A percentile compares a stretch with the other conserved stretches of the same genome.
phyloP scores from a whole-genome alignment of 2,888 invertebrate species.

The Cryptocephalus moraei region DNA sequence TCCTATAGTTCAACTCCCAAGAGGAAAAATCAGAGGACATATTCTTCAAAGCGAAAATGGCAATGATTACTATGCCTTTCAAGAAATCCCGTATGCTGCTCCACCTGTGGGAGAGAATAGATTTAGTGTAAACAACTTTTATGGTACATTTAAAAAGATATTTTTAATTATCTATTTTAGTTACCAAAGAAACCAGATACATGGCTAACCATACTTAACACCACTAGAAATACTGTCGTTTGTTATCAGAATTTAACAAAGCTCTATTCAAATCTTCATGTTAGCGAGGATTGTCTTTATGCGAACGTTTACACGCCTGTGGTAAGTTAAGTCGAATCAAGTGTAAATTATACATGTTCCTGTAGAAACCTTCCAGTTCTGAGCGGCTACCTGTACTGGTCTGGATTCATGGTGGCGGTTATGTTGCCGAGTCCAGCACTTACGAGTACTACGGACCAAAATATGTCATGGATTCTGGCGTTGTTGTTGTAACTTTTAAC shows the following conservation, averaged over 20 bases:
- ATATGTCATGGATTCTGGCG: conserved; percentile 48
- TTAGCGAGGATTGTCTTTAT: conserved; percentile 15
- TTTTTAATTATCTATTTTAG: conserved; percentile 1
- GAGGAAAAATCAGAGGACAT: not conserved
- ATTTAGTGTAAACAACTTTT: not conserved
- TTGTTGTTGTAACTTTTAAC: conserved; percentile 56
- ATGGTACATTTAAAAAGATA: not conserved
- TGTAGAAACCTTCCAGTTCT: not conserved
- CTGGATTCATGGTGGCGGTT: conserved; percentile 34
- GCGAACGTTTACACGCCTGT: conserved; percentile 16
- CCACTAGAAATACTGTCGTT: conserved; percentile 9
- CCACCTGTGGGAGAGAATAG: not conserved
- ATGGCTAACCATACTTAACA: conserved; percentile 13
- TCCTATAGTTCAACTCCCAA: not conserved
- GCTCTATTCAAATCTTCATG: conserved; percentile 2
- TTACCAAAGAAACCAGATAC: conserved; percentile 8
- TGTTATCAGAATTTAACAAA: conserved; percentile 9
- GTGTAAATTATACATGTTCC: not conserved
- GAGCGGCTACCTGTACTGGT: conserved; percentile 29
- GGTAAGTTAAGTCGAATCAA: conserved; percentile 5
- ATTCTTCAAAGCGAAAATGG: not conserved
- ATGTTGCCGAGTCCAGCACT: conserved; percentile 17
- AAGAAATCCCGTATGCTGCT: not conserved
- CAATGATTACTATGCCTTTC: not conserved
- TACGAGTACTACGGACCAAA: conserved; percentile 16